Conservation (phyloP, 2,113 vertebrate species). For the Colaptes auratus region DNA sequence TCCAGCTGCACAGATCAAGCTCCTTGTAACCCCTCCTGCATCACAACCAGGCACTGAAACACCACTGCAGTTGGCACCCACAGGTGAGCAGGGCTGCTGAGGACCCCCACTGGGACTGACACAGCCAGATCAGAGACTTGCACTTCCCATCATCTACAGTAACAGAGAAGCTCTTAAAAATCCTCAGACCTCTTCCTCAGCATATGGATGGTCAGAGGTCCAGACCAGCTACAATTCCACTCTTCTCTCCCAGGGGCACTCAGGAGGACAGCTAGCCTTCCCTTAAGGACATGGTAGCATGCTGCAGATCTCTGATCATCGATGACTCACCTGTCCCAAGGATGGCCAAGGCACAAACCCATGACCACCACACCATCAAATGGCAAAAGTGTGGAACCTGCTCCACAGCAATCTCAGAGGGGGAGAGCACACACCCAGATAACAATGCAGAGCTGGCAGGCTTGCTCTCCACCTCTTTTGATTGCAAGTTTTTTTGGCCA, state of each 20-base stretch:
- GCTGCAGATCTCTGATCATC: neutral
- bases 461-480: accelerated
- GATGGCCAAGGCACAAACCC: neutral
- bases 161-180: neutral
- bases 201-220: neutral
- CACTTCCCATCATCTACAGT: neutral
- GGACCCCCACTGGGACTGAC: neutral
- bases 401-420: accelerated
- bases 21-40: neutral
- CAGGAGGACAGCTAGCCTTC: neutral
- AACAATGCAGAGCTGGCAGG: accelerated
- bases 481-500: neutral
- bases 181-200: neutral
- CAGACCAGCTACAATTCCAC: neutral
- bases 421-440: neutral
- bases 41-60: neutral
- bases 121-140: neutral
- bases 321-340: neutral
- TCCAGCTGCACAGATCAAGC: neutral
- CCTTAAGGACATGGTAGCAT: accelerated
- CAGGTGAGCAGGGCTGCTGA: neutral
- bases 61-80: neutral
- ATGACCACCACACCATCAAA: accelerated
- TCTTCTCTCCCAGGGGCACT: neutral
- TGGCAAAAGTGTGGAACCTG: accelerated